Evolutionary conservation across 2,113 vertebrate species (phyloP), one percentile per base, ranked within the genome.

Genomic region (Sapayoa aenigma): DNA sequence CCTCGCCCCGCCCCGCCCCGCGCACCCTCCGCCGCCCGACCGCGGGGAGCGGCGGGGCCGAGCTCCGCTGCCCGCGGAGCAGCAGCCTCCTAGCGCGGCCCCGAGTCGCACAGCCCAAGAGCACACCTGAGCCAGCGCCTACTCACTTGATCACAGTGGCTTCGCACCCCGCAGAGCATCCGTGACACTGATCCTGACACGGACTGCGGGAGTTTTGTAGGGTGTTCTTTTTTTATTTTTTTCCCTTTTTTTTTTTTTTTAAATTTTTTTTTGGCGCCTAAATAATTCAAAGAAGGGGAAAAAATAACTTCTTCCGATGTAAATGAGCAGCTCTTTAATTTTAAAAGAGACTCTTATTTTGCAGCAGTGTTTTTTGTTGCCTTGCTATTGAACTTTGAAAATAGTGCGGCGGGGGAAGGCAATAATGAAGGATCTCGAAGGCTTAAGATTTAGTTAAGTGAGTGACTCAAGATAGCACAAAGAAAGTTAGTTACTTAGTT

Each of bases 311-410:
- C 16, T 85, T 62, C 42, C 47, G 44, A 88, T 56, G 84, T 78
- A 82, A 77, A 96, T 80, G 89, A 84, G 44, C 82, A 78, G 35
- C 55, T 93, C 76, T 94, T 87, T 92, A 89, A 89, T 93, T 96
- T 95, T 91, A 93, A 89, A 81, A 94, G 95, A 96, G 96, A 97
- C 97, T 97, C 73, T 97, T 97, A 98, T 97, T 98, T 98, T 98
- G 96, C 95, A 97, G 84, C 91, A 92, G 96, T 58, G 47, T 89
- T 87, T 91, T 94, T 79, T 85, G 84, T 86, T 67, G 92, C 92
- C 76, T 95, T 81, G 74, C 96, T 94, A 95, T 97, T 98, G 93
- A 97, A 97, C 95, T 97, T 97, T 89, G 95, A 93, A 97, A 96
- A 97, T 74, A 78, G 86, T 86, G 73, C 71, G 73, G 93, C 46